These are phyloP conservation scores for Stenodema calcarata DNA, from an alignment of 2,888 invertebrate species.

Conservation along the genomic window DNA sequence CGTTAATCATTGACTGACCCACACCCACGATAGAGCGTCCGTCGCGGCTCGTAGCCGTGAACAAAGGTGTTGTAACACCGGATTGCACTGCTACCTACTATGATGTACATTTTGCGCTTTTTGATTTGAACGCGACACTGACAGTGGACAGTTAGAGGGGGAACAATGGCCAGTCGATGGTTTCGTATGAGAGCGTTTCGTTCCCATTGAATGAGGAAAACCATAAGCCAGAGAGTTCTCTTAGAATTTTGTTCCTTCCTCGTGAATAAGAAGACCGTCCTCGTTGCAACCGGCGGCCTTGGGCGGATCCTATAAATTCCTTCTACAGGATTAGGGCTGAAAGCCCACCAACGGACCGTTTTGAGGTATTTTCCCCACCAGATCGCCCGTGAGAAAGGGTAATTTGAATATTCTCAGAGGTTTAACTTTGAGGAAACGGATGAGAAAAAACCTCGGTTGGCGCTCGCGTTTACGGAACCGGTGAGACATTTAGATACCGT, in stretches of 20 bases:
- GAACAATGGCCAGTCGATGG: background rate
- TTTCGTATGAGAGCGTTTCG: background rate
- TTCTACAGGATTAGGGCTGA: background rate
- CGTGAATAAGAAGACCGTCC: background rate
- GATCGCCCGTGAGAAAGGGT: no score
- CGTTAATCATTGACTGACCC: conserved; percentile 1
- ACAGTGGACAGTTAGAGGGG: background rate
- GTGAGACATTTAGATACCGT: no score
- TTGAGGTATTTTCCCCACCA: no score
- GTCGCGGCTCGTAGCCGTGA: conserved; percentile 2
- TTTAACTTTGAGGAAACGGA: no score
- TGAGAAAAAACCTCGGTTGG: no score
- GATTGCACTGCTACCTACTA: background rate
- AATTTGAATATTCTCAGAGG: no score
- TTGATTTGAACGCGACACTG: background rate
- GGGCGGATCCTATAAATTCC: background rate
- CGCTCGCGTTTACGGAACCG: no score
- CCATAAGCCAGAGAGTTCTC: background rate
- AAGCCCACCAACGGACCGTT: no score
- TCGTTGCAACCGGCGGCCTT: background rate
- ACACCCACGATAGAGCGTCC: conserved; percentile 3
- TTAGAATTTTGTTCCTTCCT: background rate
- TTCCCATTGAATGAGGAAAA: background rate
- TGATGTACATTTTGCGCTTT: background rate
- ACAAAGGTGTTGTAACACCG: background rate